Base-by-base conservation (phyloP, 1,140 invertebrate species). In the Himalopsyche phryganea region DNA sequence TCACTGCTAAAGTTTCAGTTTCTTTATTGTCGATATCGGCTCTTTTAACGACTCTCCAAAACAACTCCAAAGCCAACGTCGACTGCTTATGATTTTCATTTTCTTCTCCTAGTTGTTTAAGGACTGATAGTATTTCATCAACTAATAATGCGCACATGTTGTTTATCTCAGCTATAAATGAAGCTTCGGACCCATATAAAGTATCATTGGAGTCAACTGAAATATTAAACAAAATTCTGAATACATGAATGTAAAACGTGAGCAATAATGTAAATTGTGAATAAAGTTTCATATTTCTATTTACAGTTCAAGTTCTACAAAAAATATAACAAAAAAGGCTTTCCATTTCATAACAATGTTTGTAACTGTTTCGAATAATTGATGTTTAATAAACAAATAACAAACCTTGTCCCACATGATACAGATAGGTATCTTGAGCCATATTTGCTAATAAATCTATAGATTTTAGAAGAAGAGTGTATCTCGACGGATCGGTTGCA, bases 171-270 rank as follows among this genome's bases (percentile, higher is more conserved):
- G 71, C 72, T 9, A 95, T 75, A 73, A 93, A 97, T 73, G 94
- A 90, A 19, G 84, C 81, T 77, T 96, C 92, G 36, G 85, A 84
- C 1, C 93, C 94, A 72, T 97, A 97, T n/a, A 98, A 73, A 45
- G 85, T 81, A 72, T 98, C 94, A 73, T 98, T 98, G 1, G 94
- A 94, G 69, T 96, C 88, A 48, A 97, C 91, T 92, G 75, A 61
- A 78, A 81, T 5, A 15, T 49, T 13, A 47, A 47, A 40, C 48
- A 40, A 13, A 23, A 74, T 71, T 13, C 71, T 71, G 28, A 74
- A 47, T 11, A 68, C 65, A 13, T 38, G 18, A n/a, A n/a, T n/a
- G n/a, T n/a, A n/a, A n/a, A n/a, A n/a, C n/a, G n/a, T n/a, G n/a
- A n/a, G 13, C n/a, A 9, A 19, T 48, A 45, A 60, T 61, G 10